These are phyloP conservation scores for Lepetodrilus schrolli DNA, from an alignment of 2,888 invertebrate species.

Conservation along the genomic window DNA sequence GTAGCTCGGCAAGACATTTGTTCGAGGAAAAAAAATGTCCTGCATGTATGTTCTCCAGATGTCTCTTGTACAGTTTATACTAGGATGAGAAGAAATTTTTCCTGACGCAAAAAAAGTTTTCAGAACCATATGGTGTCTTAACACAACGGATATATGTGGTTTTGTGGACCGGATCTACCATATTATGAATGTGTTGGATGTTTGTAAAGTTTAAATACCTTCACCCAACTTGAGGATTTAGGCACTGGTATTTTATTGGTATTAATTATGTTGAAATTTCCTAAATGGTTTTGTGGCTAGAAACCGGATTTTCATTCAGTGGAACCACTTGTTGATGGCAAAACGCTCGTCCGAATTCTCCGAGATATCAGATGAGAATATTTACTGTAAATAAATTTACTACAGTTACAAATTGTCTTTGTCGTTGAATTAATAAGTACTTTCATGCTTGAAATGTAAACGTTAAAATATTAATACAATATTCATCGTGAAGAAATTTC, in stretches of 20 bases:
- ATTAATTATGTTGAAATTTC: not conserved
- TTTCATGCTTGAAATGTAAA: not conserved
- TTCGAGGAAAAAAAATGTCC: not conserved
- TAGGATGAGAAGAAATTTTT: conserved; percentile 8
- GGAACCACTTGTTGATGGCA: not conserved
- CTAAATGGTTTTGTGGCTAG: not conserved
- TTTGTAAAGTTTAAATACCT: conserved; percentile 14
- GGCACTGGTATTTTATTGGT: not conserved
- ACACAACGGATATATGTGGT: conserved; percentile 4
- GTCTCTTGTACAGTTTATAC: not conserved
- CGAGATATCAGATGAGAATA: not conserved
- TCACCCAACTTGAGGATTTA: not conserved
- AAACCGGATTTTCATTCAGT: not conserved
- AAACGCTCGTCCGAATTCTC: no score
- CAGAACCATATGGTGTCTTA: conserved; percentile 1
- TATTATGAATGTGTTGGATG: conserved; percentile 9
- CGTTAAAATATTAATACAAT: not conserved
- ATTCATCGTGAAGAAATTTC: not conserved
- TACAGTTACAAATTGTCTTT: no score
- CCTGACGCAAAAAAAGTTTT: conserved; percentile 7
- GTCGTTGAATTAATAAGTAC: not conserved
- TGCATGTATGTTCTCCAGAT: conserved; percentile 9
- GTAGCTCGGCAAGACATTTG: not conserved
- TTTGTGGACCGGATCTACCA: conserved; percentile 8
- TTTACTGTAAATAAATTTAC: not conserved